Conservation (phyloP, 1,140 invertebrate species). For the Macrosteles quadrilineatus region DNA sequence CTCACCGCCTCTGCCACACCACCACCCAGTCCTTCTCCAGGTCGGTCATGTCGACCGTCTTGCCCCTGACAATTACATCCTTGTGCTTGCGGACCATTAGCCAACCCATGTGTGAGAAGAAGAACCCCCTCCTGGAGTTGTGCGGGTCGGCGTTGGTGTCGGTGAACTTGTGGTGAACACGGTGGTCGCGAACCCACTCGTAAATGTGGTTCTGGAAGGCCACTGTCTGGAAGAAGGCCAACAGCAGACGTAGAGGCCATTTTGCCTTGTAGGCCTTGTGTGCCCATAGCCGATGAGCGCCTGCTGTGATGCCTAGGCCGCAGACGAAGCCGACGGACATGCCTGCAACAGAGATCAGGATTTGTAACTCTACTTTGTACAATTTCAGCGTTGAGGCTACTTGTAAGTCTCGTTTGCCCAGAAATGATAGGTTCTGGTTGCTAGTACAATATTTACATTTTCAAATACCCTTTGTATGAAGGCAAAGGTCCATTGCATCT, state of each 20-base stretch:
- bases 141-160: constrained; percentile 92
- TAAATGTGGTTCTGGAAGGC: constrained; percentile 77
- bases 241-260: constrained; percentile 71
- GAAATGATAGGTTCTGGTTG: no score
- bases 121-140: constrained; percentile 71
- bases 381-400: no score
- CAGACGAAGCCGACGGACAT: constrained; percentile 48
- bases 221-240: constrained; percentile 74
- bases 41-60: constrained; percentile 78
- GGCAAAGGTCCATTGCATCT: no score
- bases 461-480: no score
- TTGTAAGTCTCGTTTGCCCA: no score
- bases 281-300: constrained; percentile 86
- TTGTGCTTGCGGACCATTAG: constrained; percentile 82
- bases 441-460: no score
- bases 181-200: constrained; percentile 81
- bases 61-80: constrained; percentile 78
- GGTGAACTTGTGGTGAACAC: constrained; percentile 90
- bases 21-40: constrained; percentile 71
- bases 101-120: constrained; percentile 94
- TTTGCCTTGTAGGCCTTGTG: constrained; percentile 87
- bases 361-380: neutral
- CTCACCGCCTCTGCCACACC: constrained; percentile 61
- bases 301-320: constrained; percentile 79
- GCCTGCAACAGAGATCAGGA: constrained; percentile 43